Conservation (phyloP, 64 coral and sea anemone genomes). For the Catalaphyllia jardinei region DNA sequence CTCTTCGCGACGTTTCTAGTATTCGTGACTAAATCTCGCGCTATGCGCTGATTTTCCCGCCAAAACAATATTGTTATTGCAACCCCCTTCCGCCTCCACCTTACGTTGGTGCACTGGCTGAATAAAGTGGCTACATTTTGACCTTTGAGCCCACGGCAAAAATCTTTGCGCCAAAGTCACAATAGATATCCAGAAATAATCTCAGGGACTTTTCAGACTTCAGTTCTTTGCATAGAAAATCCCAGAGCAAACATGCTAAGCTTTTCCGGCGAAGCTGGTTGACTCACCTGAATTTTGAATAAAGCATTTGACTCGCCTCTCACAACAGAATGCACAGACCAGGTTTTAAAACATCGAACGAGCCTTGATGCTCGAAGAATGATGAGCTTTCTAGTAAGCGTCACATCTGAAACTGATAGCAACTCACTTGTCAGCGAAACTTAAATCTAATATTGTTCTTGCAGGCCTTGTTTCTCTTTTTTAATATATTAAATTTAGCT, state of each 20-base stretch:
- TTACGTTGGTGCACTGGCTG: neutral
- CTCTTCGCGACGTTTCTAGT: neutral
- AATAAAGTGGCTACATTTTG: slow-evolving; percentile 34
- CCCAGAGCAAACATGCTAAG: neutral
- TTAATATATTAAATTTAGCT: slow-evolving; percentile 44
- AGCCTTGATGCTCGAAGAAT: neutral
- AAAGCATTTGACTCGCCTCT: neutral
- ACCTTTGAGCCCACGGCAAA: neutral
- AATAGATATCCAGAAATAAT: neutral
- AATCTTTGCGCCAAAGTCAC: neutral
- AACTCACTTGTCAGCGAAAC: slow-evolving; percentile 18
- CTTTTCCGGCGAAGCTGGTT: neutral
- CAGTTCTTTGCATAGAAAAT: neutral
- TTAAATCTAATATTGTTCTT: slow-evolving; percentile 10
- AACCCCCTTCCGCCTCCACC: neutral
- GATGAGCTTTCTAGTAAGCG: neutral
- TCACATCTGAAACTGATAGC: neutral
- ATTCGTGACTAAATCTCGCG: neutral
- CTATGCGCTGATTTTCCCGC: neutral
- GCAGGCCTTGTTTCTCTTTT: neutral
- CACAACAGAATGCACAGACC: neutral
- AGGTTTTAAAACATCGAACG: neutral
- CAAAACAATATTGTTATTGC: slow-evolving; percentile 4
- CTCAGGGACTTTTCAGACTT: neutral
- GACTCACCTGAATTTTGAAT: slow-evolving; percentile 4